Evolutionary conservation across 2,113 vertebrate genomes (phyloP).

Genomic region (Cinclus cinclus): DNA sequence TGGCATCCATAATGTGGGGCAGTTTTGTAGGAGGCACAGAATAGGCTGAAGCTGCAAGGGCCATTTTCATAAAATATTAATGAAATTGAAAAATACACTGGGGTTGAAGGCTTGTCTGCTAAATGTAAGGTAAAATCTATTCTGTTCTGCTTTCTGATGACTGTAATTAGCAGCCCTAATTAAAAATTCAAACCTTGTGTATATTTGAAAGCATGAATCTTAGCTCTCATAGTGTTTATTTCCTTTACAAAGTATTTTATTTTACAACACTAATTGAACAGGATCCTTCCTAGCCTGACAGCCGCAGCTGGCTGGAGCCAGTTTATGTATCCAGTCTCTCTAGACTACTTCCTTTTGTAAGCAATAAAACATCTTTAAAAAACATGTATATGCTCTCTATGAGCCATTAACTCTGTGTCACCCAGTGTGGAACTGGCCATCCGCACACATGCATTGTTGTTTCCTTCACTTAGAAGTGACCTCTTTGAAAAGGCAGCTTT

Average conservation of each 20-base stretch:
- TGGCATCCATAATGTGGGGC: constrained; percentile 96
- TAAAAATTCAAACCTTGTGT: constrained; percentile 99
- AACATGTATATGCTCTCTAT: constrained; percentile 82
- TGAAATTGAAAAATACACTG: constrained; percentile 98
- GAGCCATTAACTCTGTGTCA: constrained; percentile 83
- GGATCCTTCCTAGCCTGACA: constrained; percentile 81
- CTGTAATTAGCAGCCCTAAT: constrained; percentile 99
- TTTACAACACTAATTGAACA: constrained; percentile 92
- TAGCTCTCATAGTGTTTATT: constrained; percentile 93
- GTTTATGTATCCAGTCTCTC: constrained; percentile 85
- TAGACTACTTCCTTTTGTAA: constrained; percentile 83
- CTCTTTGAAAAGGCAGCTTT: constrained; percentile 78
- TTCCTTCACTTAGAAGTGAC: constrained; percentile 81
- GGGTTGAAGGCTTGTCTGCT: constrained; percentile 92
- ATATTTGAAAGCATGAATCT: constrained; percentile 99
- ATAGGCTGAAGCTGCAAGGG: constrained; percentile 98
- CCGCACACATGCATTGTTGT: constrained; percentile 66
- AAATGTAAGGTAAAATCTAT: constrained; percentile 96
- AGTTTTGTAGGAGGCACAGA: constrained; percentile 90
- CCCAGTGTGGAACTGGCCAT: constrained; percentile 70
- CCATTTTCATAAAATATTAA: constrained; percentile 99
- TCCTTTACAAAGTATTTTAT: constrained; percentile 99
- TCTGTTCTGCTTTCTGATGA: constrained; percentile 98
- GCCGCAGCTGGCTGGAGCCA: constrained; percentile 83
- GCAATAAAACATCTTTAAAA: constrained; percentile 88